Conservation (phyloP, 2,888 invertebrate species). For the Pristionchus japonicus region DNA sequence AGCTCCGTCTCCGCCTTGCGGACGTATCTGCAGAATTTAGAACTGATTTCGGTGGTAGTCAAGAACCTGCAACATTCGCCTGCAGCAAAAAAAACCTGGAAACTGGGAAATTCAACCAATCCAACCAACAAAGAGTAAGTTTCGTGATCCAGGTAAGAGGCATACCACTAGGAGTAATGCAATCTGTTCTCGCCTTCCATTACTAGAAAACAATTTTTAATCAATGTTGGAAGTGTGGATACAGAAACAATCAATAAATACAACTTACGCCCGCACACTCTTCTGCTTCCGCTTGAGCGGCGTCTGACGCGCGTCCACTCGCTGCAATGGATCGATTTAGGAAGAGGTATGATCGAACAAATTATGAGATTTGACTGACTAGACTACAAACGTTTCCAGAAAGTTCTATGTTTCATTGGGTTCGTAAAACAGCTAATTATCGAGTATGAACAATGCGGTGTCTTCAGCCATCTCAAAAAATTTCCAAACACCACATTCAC, state of each 20-base stretch:
- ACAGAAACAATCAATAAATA: not conserved
- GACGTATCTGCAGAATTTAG: not conserved
- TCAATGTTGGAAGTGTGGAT: not conserved
- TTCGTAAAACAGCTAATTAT: too few species aligned
- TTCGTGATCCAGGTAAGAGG: too few species aligned
- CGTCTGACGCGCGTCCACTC: not conserved
- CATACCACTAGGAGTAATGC: too few species aligned
- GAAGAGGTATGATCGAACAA: not conserved
- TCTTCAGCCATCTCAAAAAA: too few species aligned
- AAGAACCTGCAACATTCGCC: not conserved
- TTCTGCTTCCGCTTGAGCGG: constrained; percentile 41
- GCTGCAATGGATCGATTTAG: constrained; percentile 20
- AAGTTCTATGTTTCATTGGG: too few species aligned
- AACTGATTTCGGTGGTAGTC: not conserved
- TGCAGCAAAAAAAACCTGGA: not conserved
- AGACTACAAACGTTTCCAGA: too few species aligned
- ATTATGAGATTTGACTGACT: too few species aligned
- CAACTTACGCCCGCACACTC: not conserved
- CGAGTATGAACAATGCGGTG: too few species aligned
- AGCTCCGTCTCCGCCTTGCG: constrained; percentile 53
- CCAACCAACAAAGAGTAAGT: too few species aligned
- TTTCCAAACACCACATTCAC: too few species aligned
- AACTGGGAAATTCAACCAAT: too few species aligned
- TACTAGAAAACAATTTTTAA: not conserved
- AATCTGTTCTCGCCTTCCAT: too few species aligned